Evolutionary conservation across 2,888 invertebrate genomes (phyloP).

Genomic region (Nomada flava): DNA sequence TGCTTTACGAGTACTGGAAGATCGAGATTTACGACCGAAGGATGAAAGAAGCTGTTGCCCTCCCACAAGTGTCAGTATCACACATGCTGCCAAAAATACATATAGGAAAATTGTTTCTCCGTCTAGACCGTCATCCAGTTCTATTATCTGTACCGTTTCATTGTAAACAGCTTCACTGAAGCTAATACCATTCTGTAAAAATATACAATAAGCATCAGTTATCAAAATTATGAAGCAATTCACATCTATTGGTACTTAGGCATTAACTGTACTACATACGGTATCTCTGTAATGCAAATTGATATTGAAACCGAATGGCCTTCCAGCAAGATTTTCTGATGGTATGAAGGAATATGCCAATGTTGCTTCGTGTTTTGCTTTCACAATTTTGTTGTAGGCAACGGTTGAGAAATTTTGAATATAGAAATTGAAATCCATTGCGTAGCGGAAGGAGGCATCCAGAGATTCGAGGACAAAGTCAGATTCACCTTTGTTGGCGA

Average conservation of each 20-base stretch:
- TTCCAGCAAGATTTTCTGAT: slow-evolving; percentile 97
- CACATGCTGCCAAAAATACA: slow-evolving; percentile 95
- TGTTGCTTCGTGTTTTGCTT: slow-evolving; percentile 96
- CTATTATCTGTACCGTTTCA: slow-evolving; percentile 97
- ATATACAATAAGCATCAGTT: slow-evolving; percentile 18
- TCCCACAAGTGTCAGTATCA: slow-evolving; percentile 93
- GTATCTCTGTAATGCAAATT: slow-evolving; percentile 95
- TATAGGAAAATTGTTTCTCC: slow-evolving; percentile 99
- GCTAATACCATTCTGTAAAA: slow-evolving; percentile 86
- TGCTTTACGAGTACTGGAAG: slow-evolving; percentile 86
- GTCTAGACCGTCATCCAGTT: slow-evolving; percentile 98
- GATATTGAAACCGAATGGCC: slow-evolving; percentile 98
- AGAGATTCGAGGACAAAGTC: slow-evolving; percentile 96
- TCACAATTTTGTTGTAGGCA: slow-evolving; percentile 94
- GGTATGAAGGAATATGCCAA: slow-evolving; percentile 97
- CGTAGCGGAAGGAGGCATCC: slow-evolving; percentile 99
- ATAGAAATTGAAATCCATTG: slow-evolving; percentile 99
- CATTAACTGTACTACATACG: slow-evolving; percentile 69
- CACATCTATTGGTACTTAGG: slow-evolving; percentile 5
- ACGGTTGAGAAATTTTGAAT: slow-evolving; percentile 99
- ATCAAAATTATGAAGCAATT: slow-evolving; percentile 24
- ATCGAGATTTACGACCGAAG: slow-evolving; percentile 90
- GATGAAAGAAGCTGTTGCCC: slow-evolving; percentile 95
- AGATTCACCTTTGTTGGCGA: slow-evolving; percentile 96
- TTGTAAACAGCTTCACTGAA: slow-evolving; percentile 97